Base-by-base conservation (phyloP, 2,113 vertebrate genomes). In the Elephas maximus region DNA sequence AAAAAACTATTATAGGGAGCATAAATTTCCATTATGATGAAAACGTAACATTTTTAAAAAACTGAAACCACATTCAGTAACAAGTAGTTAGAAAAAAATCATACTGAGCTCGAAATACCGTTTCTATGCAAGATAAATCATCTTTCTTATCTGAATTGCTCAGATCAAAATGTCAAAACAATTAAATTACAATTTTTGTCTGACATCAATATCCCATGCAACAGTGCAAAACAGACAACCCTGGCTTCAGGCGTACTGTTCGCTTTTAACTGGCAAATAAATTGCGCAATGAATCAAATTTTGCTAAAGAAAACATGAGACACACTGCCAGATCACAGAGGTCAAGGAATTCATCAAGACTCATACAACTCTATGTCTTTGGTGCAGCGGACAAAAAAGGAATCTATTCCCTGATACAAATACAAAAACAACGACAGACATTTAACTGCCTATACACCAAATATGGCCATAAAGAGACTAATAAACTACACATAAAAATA, bases 101-200 rank as follows among this genome's bases (percentile, higher is more conserved):
- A 93, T 44, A 92, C 86, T 60, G 23, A 79, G 62, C 41, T 73
- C 65, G 90, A 91, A 94, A 82, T 78, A 69, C 67, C n/a, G 67
- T 67, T 96, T 97, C 65, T 71, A 60, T 92, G 63, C 62, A 95
- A 92, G 63, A 97, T 85, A 74, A 98, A 96, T 96, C 89, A 93
- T 44, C 82, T 83, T 97, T 97, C 74, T 78, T 96, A 95, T 94
- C 91, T 94, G 78, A 91, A 96, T 73, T 71, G 6, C 51, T 94
- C 90, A 81, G 95, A 94, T 53, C 76, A 97, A 96, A 97, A 97
- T 96, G 80, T 96, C 96, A 96, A 84, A 94, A 96, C 95, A 97
- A 98, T 97, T 94, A 97, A 96, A 88, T 78, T 77, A 96, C 74
- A 97, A 95, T 97, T 97, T 74, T 87, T 87, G 78, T 79, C 90